Percentiles rank a stretch among this genome's conserved stretches.
Conservation (phyloP, 2,888 invertebrate species). For the Amblyteles armatorius region DNA sequence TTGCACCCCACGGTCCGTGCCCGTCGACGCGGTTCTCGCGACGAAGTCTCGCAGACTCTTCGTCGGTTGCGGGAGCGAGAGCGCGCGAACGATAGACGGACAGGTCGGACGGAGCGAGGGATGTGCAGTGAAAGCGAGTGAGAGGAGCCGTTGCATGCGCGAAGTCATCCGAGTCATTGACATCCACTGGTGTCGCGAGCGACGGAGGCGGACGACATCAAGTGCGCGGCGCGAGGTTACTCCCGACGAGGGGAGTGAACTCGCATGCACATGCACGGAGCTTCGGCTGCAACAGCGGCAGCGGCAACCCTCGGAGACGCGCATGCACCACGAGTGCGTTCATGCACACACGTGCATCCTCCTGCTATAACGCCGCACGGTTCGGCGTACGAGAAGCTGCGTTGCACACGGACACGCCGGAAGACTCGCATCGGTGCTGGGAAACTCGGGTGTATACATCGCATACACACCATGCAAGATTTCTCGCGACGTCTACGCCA, state of each 20-base stretch:
- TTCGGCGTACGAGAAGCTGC: slow-evolving; percentile 21
- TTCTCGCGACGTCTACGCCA: slow-evolving; percentile 48
- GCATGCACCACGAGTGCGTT: slow-evolving; percentile 45
- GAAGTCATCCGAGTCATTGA: slow-evolving; percentile 83
- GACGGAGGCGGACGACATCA: slow-evolving; percentile 78
- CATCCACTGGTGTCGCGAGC: slow-evolving; percentile 78
- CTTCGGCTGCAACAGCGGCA: slow-evolving; percentile 49
- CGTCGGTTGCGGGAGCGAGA: slow-evolving; percentile 45
- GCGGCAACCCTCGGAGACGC: slow-evolving; percentile 43
- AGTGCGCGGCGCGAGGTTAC: slow-evolving; percentile 74
- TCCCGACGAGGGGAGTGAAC: slow-evolving; percentile 72
- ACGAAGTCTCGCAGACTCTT: slow-evolving; percentile 61
- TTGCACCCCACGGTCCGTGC: slow-evolving; percentile 70
- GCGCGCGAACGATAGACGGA: slow-evolving; percentile 53
- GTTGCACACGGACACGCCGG: slow-evolving; percentile 27
- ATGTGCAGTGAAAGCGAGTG: slow-evolving; percentile 44
- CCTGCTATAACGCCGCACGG: neutral
- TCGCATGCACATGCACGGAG: slow-evolving; percentile 66
- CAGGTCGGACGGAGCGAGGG: slow-evolving; percentile 30
- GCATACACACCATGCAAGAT: slow-evolving; percentile 21
- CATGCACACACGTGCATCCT: slow-evolving; percentile 26
- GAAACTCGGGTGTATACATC: slow-evolving; percentile 7
- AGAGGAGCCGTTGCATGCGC: slow-evolving; percentile 72
- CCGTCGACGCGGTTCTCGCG: slow-evolving; percentile 66
- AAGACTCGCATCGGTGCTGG: slow-evolving; percentile 14